Conservation (phyloP, 2,113 vertebrate genomes). For the Percina caprodes region DNA sequence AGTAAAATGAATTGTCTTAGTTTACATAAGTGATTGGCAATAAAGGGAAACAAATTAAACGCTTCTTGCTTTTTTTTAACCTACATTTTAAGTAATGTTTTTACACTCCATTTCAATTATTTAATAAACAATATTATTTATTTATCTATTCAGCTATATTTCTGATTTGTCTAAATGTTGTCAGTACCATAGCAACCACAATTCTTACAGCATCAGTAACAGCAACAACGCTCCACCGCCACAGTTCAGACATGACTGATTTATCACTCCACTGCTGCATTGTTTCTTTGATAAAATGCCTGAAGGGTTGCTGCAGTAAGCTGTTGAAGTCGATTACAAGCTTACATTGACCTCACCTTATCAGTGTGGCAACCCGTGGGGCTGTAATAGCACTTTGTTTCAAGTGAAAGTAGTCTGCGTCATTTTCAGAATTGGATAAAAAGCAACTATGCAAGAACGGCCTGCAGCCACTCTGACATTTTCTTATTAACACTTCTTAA, state of each 20-base stretch:
- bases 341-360: conserved; percentile 70
- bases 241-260: conserved; percentile 56
- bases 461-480: conserved; percentile 53
- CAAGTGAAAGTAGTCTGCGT: conserved; percentile 55
- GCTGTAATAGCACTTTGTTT: conserved; percentile 64
- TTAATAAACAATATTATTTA: background rate
- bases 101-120: background rate
- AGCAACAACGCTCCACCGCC: background rate
- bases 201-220: background rate
- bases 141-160: background rate
- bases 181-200: background rate
- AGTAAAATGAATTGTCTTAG: no score
- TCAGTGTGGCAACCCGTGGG: conserved; percentile 63
- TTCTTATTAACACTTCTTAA: conserved; percentile 46
- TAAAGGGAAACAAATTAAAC: no score
- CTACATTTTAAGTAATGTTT: background rate
- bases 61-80: no score
- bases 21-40: no score
- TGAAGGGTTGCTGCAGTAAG: conserved; percentile 52
- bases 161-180: background rate
- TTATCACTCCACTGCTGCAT: conserved; percentile 52
- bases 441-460: conserved; percentile 13
- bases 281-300: conserved; percentile 49
- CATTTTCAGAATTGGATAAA: conserved; percentile 58
- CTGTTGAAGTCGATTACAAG: conserved; percentile 74